A percentile compares a stretch with the other conserved stretches of the same genome.
These are phyloP conservation scores for Leucoptera coffeella DNA, from an alignment of 2,888 invertebrate species.

Conservation along the genomic window DNA sequence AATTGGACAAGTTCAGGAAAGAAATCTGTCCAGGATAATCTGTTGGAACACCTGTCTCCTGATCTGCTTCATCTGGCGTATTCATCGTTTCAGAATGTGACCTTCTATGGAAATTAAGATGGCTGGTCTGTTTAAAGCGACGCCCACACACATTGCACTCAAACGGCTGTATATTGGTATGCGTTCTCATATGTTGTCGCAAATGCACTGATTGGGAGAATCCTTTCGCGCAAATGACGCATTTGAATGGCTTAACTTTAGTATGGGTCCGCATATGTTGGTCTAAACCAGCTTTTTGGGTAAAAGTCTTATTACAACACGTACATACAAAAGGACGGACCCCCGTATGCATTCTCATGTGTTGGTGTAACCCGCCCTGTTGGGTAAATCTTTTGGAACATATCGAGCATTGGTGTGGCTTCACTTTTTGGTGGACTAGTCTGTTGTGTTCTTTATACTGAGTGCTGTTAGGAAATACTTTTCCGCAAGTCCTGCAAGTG, in stretches of 20 bases:
- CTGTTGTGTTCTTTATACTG: constrained; percentile 34
- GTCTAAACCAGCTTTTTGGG: constrained; percentile 40
- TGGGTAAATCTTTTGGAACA: constrained; percentile 41
- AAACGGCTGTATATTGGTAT: constrained; percentile 44
- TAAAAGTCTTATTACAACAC: constrained; percentile 37
- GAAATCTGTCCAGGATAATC: too few relatives aligned
- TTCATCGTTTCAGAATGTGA: too few relatives aligned
- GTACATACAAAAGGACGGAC: constrained; percentile 34
- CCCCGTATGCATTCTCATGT: constrained; percentile 42
- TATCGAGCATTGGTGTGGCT: constrained; percentile 33
- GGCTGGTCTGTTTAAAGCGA: constrained; percentile 41
- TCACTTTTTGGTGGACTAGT: constrained; percentile 27
- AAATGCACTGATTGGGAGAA: constrained; percentile 45
- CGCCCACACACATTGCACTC: constrained; percentile 30
- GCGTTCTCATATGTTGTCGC: constrained; percentile 43
- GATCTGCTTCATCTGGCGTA: too few relatives aligned
- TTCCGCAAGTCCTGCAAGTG: constrained; percentile 23
- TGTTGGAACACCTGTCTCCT: too few relatives aligned
- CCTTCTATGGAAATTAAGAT: constrained; percentile 40
- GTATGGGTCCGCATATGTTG: constrained; percentile 44
- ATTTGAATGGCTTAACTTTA: constrained; percentile 39
- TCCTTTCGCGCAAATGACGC: constrained; percentile 35
- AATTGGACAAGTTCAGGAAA: constrained; percentile 25
- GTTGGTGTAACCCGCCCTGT: constrained; percentile 39
- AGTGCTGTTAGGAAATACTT: constrained; percentile 19